A percentile compares a stretch with the other conserved stretches of the same genome.
Evolutionary conservation across 1,140 invertebrate species (phyloP).

Genomic region (Zaprionus tsacasi): DNA sequence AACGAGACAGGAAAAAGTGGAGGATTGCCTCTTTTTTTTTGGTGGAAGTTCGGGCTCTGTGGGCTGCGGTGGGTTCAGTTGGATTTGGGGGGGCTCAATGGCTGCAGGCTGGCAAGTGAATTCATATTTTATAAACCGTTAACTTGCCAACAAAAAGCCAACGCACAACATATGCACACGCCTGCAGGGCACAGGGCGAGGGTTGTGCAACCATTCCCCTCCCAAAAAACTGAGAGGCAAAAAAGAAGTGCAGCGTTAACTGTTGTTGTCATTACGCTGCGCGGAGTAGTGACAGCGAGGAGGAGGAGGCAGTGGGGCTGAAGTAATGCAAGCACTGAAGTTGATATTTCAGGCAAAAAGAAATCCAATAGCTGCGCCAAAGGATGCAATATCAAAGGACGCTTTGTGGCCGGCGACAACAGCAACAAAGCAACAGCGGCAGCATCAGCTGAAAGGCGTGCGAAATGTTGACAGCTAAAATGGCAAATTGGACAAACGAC

Average conservation of each 20-base stretch:
- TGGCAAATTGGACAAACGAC: slow-evolving; percentile 71
- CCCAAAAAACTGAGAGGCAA: background rate
- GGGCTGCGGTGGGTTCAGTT: background rate
- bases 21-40: background rate
- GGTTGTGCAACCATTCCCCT: background rate
- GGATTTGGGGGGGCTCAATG: slow-evolving; percentile 56
- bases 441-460: slow-evolving; percentile 36
- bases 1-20: background rate
- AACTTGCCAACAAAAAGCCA: slow-evolving; percentile 56
- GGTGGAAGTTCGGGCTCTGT: slow-evolving; percentile 8
- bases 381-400: slow-evolving; percentile 80
- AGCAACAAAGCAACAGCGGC: background rate
- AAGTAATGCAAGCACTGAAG: slow-evolving; percentile 38
- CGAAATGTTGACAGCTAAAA: slow-evolving; percentile 70
- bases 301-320: slow-evolving; percentile 26
- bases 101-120: slow-evolving; percentile 77
- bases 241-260: slow-evolving; percentile 56
- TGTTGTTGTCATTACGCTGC: slow-evolving; percentile 61
- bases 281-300: slow-evolving; percentile 31
- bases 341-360: slow-evolving; percentile 56
- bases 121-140: slow-evolving; percentile 82
- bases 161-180: slow-evolving; percentile 38
- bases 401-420: slow-evolving; percentile 69
- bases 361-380: slow-evolving; percentile 77
- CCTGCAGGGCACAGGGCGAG: slow-evolving; percentile 2